Conservation (phyloP, 2,797 vertebrate genomes). For the Otolemur crassicaudatus region DNA sequence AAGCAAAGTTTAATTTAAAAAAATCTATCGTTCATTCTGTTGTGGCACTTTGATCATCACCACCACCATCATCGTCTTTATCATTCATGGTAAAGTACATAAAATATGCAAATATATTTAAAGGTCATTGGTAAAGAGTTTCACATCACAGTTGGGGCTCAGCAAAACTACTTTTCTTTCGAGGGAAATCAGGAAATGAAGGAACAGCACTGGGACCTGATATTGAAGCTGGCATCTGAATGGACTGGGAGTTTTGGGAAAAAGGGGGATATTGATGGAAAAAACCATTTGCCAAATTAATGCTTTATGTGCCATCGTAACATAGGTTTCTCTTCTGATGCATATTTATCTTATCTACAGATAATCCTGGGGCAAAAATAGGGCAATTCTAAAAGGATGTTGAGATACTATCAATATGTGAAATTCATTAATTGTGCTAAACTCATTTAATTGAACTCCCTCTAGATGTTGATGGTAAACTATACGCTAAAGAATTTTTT, state of each 20-base stretch:
- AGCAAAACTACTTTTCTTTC: not conserved
- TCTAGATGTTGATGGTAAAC: conserved; percentile 12
- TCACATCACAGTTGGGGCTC: not conserved
- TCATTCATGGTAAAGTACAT: not conserved
- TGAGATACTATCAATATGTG: conserved; percentile 8
- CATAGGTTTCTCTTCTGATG: not conserved
- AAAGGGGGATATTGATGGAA: not conserved
- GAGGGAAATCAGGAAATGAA: not conserved
- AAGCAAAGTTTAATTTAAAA: conserved; percentile 16
- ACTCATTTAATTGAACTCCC: not conserved
- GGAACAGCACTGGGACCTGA: not conserved
- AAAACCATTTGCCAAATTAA: not conserved
- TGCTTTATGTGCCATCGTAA: not conserved
- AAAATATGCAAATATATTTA: not conserved
- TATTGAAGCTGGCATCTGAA: not conserved
- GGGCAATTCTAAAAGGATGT: not conserved
- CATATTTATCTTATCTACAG: not conserved
- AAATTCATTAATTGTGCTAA: conserved; percentile 8
- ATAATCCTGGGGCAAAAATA: not conserved
- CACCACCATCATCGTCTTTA: not conserved
- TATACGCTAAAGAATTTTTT: not conserved
- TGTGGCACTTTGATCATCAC: not conserved
- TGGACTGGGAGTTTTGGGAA: not conserved
- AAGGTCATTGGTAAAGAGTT: not conserved
- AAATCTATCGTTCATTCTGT: not conserved